These are phyloP conservation scores for Ovibos moschatus DNA, from an alignment of 2,113 vertebrate genomes.

Conservation along the genomic window DNA sequence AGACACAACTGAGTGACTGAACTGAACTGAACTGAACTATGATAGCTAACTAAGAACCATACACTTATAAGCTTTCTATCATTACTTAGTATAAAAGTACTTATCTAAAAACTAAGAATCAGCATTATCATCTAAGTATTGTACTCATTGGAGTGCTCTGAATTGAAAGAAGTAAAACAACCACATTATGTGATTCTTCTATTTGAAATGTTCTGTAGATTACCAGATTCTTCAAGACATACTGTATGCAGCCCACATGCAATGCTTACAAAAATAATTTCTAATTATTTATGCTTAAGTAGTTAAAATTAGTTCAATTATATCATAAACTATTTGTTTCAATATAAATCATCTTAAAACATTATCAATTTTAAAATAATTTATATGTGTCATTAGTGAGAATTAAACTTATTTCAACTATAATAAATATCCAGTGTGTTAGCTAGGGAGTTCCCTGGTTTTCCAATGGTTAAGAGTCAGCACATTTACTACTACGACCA, in stretches of 20 bases:
- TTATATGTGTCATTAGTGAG: not conserved
- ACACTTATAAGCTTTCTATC: not conserved
- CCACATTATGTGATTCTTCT: not conserved
- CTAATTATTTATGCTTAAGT: not conserved
- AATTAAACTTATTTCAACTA: not conserved
- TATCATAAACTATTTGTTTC: not conserved
- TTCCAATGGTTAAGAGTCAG: not conserved
- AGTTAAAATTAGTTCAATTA: not conserved
- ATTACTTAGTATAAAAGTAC: not conserved
- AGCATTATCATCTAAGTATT: not conserved
- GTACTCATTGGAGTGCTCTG: not conserved
- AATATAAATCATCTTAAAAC: not conserved
- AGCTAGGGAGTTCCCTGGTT: not conserved
- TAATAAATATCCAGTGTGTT: not conserved
- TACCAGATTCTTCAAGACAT: not conserved
- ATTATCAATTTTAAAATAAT: not conserved
- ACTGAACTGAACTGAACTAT: not conserved
- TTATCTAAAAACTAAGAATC: not conserved
- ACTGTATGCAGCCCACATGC: not conserved
- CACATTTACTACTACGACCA: not conserved
- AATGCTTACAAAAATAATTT: not conserved
- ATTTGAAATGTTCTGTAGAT: not conserved
- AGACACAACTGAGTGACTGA: accelerated
- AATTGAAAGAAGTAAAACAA: not conserved
- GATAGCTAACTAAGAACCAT: not conserved